Conservation (phyloP, 1,140 invertebrate species). For the Magallana angulata region DNA sequence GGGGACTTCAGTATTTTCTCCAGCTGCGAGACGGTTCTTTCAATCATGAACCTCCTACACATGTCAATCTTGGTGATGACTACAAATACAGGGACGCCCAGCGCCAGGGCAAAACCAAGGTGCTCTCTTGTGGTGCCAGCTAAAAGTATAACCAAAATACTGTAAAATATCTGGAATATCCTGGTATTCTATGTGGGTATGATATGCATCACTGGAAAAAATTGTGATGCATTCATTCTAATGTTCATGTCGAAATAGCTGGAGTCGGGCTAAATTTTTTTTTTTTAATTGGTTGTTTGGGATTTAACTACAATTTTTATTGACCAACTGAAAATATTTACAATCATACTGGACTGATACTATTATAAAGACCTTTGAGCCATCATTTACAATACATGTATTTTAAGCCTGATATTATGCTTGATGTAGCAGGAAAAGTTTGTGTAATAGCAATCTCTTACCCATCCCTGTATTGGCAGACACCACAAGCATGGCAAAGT, state of each 20-base stretch:
- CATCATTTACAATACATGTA: not conserved
- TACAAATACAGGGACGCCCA: conserved; percentile 99
- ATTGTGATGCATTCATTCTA: too few relatives aligned
- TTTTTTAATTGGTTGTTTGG: too few relatives aligned
- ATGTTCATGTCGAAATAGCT: too few relatives aligned
- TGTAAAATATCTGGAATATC: too few relatives aligned
- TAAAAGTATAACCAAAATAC: conserved; percentile 55
- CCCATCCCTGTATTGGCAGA: conserved; percentile 81
- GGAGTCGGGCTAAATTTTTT: too few relatives aligned
- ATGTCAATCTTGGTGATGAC: conserved; percentile 99
- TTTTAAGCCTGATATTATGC: not conserved
- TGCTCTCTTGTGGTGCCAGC: conserved; percentile 99
- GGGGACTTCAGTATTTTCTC: conserved; percentile 97
- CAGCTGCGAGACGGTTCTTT: conserved; percentile 95
- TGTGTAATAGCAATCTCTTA: conserved; percentile 53
- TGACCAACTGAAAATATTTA: too few relatives aligned
- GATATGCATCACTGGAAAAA: too few relatives aligned
- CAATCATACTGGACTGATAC: too few relatives aligned
- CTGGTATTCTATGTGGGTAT: too few relatives aligned
- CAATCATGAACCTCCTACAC: conserved; percentile 97
- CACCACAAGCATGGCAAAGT: conserved; percentile 96
- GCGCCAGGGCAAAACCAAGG: conserved; percentile 94
- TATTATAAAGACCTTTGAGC: too few relatives aligned
- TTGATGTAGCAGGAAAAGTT: not conserved
- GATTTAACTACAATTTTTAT: too few relatives aligned